Evolutionary conservation across 2,888 invertebrate genomes (phyloP).

Genomic region (Trichogramma evanescens): DNA sequence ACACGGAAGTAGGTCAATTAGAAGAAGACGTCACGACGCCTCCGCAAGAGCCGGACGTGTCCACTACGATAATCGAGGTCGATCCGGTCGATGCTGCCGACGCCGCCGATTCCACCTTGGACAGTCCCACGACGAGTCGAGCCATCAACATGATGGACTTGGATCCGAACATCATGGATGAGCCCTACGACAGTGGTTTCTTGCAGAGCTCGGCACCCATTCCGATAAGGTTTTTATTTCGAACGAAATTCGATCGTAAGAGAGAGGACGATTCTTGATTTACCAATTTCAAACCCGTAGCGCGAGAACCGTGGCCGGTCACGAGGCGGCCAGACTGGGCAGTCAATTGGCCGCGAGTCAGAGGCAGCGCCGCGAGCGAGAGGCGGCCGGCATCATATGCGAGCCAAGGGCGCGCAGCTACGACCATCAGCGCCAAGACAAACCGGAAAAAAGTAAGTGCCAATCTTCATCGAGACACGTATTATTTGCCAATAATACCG

Average conservation of each 20-base stretch:
- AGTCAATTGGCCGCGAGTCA: conserved; percentile 49
- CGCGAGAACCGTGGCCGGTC: conserved; percentile 65
- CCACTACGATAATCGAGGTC: conserved; percentile 35
- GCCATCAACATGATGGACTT: conserved; percentile 46
- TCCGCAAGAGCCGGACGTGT: conserved; percentile 31
- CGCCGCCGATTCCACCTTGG: conserved; percentile 33
- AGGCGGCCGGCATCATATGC: conserved; percentile 34
- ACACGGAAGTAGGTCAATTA: conserved; percentile 37
- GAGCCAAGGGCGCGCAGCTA: conserved; percentile 63
- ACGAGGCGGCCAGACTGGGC: conserved; percentile 71
- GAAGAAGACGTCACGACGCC: conserved; percentile 37
- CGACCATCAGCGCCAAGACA: conserved; percentile 55
- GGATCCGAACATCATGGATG: conserved; percentile 45
- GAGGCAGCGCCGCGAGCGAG: conserved; percentile 42
- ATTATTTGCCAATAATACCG: not conserved
- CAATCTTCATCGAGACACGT: not conserved
- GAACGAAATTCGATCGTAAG: not conserved
- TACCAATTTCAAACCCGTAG: conserved; percentile 17
- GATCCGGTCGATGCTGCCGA: conserved; percentile 35
- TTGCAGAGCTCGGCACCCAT: conserved; percentile 44
- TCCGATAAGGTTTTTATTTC: conserved; percentile 37
- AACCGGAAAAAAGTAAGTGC: conserved; percentile 49
- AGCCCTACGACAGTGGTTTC: conserved; percentile 44
- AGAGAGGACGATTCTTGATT: not conserved
- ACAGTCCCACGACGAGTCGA: conserved; percentile 42